Percentiles rank a stretch among this genome's conserved stretches.
These are phyloP conservation scores for Cheumatopsyche charites DNA, from an alignment of 1,140 invertebrate species.

Conservation along the genomic window DNA sequence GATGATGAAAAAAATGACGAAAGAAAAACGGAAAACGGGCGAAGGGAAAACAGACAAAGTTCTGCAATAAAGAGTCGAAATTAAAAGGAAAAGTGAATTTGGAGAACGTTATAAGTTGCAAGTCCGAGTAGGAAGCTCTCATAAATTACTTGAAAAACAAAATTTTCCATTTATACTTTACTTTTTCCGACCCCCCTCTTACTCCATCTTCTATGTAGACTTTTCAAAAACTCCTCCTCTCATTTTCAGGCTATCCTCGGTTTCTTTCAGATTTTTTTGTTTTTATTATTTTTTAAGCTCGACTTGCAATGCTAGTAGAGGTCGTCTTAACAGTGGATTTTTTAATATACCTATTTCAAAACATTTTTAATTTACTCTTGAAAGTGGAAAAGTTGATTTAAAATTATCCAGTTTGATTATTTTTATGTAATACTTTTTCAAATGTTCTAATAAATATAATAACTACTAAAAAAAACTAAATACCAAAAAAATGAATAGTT, in stretches of 20 bases:
- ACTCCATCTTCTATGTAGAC: background rate
- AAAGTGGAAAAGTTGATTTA: too few species aligned
- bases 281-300: conserved; percentile 16
- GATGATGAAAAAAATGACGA: background rate
- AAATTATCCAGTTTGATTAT: too few species aligned
- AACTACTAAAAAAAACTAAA: too few species aligned
- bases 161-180: conserved; percentile 31
- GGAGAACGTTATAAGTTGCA: conserved; percentile 34
- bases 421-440: too few species aligned
- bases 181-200: too few species aligned
- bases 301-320: background rate
- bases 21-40: background rate
- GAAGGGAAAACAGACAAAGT: conserved; percentile 24
- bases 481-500: too few species aligned
- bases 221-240: background rate
- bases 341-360: background rate
- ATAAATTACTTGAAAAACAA: conserved; percentile 34
- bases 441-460: too few species aligned
- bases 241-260: background rate
- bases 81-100: conserved; percentile 39
- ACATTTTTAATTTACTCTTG: too few species aligned
- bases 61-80: conserved; percentile 36
- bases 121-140: conserved; percentile 17
- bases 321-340: background rate
- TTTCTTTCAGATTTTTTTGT: conserved; percentile 3